Base-by-base conservation (phyloP, 2,888 invertebrate genomes). In the Sarcophaga caerulescens region DNA sequence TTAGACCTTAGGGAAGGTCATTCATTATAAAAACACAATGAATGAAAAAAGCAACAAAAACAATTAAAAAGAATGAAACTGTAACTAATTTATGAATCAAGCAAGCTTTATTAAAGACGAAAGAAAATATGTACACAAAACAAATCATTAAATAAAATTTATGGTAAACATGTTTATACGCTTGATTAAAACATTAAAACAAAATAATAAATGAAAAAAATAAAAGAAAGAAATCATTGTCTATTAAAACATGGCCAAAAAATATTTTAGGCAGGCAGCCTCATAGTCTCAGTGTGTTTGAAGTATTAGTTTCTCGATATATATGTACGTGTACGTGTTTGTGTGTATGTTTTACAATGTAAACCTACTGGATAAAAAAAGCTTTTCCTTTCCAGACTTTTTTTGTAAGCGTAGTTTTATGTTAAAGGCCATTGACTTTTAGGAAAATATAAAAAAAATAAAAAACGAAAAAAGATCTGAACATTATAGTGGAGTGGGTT, bases 341-440 rank as follows among this genome's bases (percentile, higher is more conserved):
- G 8, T 35, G 8, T 35, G 35, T 35, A 35, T 35, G 35, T 35
- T 35, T 35, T 35, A 10, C 35, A 35, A 35, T 35, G 35, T 35
- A 35, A 35, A 10, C 35, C 35, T 35, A 35, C 35, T 8, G 2
- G 35, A 35, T 35, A 52, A 71, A 80, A n/a, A 82, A 76, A 73
- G 85, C 79, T 85, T 82, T 85, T 85, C 78, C 78, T 77, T 85
- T 85, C 44, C 68, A 76, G 47, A 76, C 62, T 76, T 19, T 76
- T 19, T 75, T 81, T 57, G 23, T 45, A 35, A 57, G 17, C 45
- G 47, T 35, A 60, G 45, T 59, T 45, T 70, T 65, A 84, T 79
- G 69, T 44, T 74, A 78, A 70, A 86, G 86, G 83, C 77, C 74
- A 81, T 84, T 86, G 86, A 84, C 81, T 81, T 81, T 86, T 70